Evolutionary conservation across 2,797 vertebrate species (phyloP).

Genomic region (Smutsia temminckii): DNA sequence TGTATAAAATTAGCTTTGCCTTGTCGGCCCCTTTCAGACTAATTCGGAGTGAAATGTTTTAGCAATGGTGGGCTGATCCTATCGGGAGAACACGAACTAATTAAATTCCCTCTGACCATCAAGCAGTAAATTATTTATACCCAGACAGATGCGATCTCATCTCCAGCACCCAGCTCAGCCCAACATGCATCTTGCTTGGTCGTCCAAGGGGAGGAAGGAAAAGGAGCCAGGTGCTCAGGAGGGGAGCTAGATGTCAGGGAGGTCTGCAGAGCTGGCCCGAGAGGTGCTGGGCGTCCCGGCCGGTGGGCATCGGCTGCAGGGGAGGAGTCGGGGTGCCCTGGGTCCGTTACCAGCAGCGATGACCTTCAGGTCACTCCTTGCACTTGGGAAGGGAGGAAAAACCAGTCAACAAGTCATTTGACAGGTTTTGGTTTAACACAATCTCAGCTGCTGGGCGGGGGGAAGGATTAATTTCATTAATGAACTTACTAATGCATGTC

Average conservation of each 20-base stretch:
- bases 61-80: conserved; percentile 87
- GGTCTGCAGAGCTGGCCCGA: accelerated
- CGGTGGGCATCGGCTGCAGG: accelerated
- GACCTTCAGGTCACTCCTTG: background rate
- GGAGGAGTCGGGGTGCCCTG: background rate
- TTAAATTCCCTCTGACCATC: conserved; percentile 89
- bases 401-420: background rate
- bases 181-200: conserved; percentile 65
- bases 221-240: background rate
- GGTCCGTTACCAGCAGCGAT: accelerated
- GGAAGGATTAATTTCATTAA: background rate
- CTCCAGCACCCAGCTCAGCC: conserved; percentile 78
- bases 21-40: conserved; percentile 88
- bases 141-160: conserved; percentile 87
- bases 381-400: background rate
- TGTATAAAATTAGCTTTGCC: conserved; percentile 86
- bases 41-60: conserved; percentile 87
- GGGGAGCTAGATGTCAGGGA: accelerated
- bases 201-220: conserved; percentile 39
- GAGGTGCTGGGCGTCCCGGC: accelerated
- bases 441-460: background rate
- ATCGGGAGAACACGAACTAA: conserved; percentile 89
- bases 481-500: background rate
- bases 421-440: background rate
- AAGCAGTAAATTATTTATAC: conserved; percentile 88